A percentile compares a stretch with the other conserved stretches of the same genome.
Conservation (phyloP, 2,797 vertebrate genomes). For the Chiloscyllium punctatum region DNA sequence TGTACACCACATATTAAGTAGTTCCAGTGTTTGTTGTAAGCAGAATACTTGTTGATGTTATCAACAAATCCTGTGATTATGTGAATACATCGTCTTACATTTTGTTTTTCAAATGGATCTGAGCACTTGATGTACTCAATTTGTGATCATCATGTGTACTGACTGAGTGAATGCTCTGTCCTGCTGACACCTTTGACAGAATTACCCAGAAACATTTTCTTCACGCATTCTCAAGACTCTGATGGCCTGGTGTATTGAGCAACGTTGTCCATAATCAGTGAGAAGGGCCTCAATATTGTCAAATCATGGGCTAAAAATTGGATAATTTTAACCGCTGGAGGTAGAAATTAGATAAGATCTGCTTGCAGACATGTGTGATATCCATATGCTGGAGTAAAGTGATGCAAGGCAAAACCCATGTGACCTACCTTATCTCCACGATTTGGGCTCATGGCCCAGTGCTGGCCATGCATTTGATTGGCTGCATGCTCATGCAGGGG, state of each 20-base stretch:
- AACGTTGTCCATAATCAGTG: background rate
- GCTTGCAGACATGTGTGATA: background rate
- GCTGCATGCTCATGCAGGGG: background rate
- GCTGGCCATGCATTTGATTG: background rate
- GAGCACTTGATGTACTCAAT: background rate
- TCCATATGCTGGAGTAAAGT: background rate
- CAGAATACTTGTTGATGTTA: conserved; percentile 14
- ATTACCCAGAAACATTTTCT: background rate
- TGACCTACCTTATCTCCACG: background rate
- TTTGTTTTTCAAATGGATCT: background rate
- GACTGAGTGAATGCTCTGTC: background rate
- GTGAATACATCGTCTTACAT: background rate
- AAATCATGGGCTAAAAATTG: no score
- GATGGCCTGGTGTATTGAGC: background rate
- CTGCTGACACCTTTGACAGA: background rate
- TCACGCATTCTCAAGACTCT: background rate
- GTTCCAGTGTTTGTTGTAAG: background rate
- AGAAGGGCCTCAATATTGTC: background rate
- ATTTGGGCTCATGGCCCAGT: background rate
- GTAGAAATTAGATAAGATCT: background rate
- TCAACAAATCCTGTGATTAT: conserved; percentile 22
- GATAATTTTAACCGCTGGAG: background rate
- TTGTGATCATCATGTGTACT: background rate
- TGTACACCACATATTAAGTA: background rate
- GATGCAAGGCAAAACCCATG: background rate